These are phyloP conservation scores for Aurelia sp. DNA, from an alignment of 30 jellyfish, hydroid and myxozoan genomes.

Conservation along the genomic window DNA sequence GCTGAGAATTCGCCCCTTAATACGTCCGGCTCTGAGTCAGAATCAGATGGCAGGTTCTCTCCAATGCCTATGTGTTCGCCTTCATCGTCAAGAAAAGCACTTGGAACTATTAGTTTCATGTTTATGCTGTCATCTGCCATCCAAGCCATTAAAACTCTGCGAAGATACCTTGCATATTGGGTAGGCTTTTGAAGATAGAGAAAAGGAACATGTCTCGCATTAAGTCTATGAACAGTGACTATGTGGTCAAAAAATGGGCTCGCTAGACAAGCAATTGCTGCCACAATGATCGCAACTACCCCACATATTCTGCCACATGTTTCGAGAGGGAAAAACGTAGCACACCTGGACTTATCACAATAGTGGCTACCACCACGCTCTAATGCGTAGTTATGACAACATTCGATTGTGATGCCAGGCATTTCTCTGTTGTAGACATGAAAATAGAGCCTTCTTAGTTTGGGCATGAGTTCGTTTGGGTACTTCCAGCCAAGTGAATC, in stretches of 20 bases:
- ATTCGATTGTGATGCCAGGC: not conserved
- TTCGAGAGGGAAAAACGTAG: not conserved
- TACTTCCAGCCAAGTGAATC: slow-evolving; percentile 2
- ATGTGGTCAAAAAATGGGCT: not conserved
- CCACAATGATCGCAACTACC: not conserved
- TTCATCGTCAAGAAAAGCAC: not conserved
- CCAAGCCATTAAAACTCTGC: slow-evolving; percentile 1
- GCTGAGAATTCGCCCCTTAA: not conserved
- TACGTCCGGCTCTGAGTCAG: not conserved
- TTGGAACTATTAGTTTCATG: not conserved
- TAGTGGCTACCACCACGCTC: not conserved
- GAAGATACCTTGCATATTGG: not conserved
- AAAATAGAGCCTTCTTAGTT: not conserved
- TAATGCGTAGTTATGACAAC: not conserved
- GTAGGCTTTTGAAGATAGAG: not conserved
- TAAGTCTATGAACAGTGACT: not conserved
- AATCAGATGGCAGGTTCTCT: not conserved
- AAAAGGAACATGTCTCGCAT: not conserved
- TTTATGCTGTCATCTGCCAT: not conserved
- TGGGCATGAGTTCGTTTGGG: not conserved
- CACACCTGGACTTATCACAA: slow-evolving; percentile 1
- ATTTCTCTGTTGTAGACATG: not conserved
- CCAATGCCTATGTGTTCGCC: not conserved
- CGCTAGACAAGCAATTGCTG: slow-evolving; percentile 1
- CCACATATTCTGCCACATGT: slow-evolving; percentile 1